phyloP scores from a whole-genome alignment of 2,888 invertebrate species.

The Ennomos fuscantarius region DNA sequence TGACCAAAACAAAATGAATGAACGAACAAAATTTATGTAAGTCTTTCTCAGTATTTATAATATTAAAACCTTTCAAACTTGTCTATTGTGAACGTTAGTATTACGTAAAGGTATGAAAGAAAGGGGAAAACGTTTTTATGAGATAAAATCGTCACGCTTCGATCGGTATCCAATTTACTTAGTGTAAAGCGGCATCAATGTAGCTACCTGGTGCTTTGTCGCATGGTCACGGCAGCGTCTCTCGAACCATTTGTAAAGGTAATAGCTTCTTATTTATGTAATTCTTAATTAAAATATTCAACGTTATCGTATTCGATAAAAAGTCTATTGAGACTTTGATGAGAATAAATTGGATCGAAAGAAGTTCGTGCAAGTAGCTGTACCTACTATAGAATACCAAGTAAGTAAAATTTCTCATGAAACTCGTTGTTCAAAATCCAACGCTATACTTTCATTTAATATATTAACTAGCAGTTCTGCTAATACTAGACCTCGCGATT shows the following conservation, averaged over 20 bases:
- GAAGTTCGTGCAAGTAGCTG: constrained; percentile 36
- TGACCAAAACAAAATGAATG: constrained; percentile 19
- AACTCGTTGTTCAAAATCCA: constrained; percentile 18
- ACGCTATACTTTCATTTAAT: too few species aligned
- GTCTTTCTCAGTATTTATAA: constrained; percentile 31
- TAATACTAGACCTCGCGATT: too few species aligned
- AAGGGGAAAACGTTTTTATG: constrained; percentile 67
- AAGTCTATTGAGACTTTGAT: constrained; percentile 55
- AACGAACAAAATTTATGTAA: constrained; percentile 19
- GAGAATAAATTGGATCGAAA: constrained; percentile 62
- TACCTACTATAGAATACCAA: constrained; percentile 39
- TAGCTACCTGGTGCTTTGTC: constrained; percentile 69
- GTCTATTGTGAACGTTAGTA: constrained; percentile 64
- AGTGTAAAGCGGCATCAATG: constrained; percentile 58
- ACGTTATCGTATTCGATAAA: constrained; percentile 57
- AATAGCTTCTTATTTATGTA: constrained; percentile 74
- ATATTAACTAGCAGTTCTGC: too few species aligned
- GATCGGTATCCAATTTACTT: constrained; percentile 78
- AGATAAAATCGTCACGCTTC: constrained; percentile 74
- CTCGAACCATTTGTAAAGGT: constrained; percentile 58
- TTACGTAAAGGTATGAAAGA: constrained; percentile 70
- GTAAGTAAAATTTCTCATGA: constrained; percentile 35
- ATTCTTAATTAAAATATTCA: constrained; percentile 74
- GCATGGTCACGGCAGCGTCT: constrained; percentile 66
- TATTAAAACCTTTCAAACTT: constrained; percentile 51